Percentiles rank a stretch among this genome's conserved stretches.
Evolutionary conservation across 2,113 vertebrate genomes (phyloP).

Genomic region (Myotis davidii): DNA sequence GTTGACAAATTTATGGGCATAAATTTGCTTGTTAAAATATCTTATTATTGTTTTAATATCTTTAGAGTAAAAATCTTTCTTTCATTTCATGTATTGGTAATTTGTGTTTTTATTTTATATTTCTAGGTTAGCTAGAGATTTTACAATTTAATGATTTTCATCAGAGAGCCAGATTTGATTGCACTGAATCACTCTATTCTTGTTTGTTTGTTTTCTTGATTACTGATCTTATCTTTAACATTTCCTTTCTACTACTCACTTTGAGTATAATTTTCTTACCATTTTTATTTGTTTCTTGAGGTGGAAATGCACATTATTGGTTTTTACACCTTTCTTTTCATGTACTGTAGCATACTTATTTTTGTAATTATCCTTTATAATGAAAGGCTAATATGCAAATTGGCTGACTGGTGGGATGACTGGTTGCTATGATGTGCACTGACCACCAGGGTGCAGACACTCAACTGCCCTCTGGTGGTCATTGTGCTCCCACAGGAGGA

Average conservation of each 20-base stretch:
- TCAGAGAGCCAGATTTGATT: neutral
- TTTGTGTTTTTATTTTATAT: neutral
- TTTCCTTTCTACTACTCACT: neutral
- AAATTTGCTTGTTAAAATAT: neutral
- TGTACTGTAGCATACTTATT: neutral
- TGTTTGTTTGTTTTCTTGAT: neutral
- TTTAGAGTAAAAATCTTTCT: neutral
- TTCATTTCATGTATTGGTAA: neutral
- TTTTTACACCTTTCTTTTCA: neutral
- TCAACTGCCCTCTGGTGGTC: too few relatives aligned
- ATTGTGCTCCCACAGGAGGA: too few relatives aligned
- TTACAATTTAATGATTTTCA: neutral
- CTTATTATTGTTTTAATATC: neutral
- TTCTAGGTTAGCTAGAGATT: neutral
- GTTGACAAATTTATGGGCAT: neutral
- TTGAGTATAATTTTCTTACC: neutral
- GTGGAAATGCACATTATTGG: neutral
- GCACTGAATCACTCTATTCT: neutral
- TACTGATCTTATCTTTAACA: neutral
- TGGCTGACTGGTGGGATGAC: too few relatives aligned
- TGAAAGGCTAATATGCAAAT: too few relatives aligned
- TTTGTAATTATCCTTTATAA: neutral
- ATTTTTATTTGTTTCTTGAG: conserved; percentile 8
- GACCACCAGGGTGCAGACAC: too few relatives aligned
- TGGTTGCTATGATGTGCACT: too few relatives aligned